A percentile compares a stretch with the other conserved stretches of the same genome.
These are phyloP conservation scores for Liolophura sinensis DNA, from an alignment of 1,140 invertebrate genomes.

Conservation along the genomic window DNA sequence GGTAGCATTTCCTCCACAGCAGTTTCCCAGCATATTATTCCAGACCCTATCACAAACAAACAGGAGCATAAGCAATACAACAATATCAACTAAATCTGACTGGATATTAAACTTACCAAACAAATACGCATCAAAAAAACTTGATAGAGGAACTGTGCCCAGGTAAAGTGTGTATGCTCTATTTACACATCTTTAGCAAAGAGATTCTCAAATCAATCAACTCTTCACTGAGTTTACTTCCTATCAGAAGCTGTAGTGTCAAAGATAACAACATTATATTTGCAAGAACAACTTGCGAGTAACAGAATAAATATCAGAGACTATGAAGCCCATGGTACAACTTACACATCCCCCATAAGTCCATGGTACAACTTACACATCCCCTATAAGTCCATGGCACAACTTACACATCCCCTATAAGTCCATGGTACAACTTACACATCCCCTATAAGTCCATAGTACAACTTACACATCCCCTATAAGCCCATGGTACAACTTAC, in stretches of 20 bases:
- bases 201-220: too few relatives aligned
- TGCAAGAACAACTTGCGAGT: too few relatives aligned
- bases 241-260: too few relatives aligned
- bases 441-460: constrained; percentile 61
- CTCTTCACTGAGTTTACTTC: too few relatives aligned
- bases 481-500: constrained; percentile 64
- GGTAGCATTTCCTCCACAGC: constrained; percentile 28
- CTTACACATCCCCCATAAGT: constrained; percentile 55
- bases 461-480: constrained; percentile 58
- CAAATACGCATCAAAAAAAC: neutral
- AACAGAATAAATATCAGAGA: too few relatives aligned
- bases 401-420: constrained; percentile 58
- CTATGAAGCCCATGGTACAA: too few relatives aligned
- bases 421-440: constrained; percentile 62
- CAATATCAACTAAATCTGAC: neutral
- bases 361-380: constrained; percentile 63
- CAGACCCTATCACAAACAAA: constrained; percentile 21
- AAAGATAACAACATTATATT: too few relatives aligned
- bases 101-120: neutral
- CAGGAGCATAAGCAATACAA: neutral
- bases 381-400: constrained; percentile 62
- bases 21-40: constrained; percentile 22
- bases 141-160: too few relatives aligned
- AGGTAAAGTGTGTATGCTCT: too few relatives aligned
- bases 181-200: too few relatives aligned